Evolutionary conservation across 2,888 invertebrate species (phyloP), one percentile per base, ranked within the genome.

Genomic region (Cheilosia vulpina): DNA sequence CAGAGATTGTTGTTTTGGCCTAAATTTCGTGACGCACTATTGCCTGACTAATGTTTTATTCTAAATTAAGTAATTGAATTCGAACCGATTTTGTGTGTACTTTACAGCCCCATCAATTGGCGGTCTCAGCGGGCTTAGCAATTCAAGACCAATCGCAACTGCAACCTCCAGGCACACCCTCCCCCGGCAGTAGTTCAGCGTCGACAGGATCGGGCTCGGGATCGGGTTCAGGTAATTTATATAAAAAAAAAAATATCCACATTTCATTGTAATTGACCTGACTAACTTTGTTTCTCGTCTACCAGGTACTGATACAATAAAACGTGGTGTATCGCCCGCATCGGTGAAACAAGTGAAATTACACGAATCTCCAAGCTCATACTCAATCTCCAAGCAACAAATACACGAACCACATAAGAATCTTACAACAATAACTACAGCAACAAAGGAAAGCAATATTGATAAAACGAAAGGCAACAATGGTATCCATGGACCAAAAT

Each of bases 141-240:
- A 94, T 90, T 93, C 93, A 93, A 91, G 94, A 93, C 94, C 94
- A 92, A 93, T 94, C 92, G 93, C 94, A 91, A 92, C 92, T 93
- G 92, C 94, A 96, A 91, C 92, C 93, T 92, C 94, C 96, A 90
- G 96, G 96, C 94, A 96, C 92, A 91, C 92, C 96, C 94, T 96
- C 96, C 92, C 96, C 96, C 94, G 96, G 96, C 94, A 96, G 95
- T 94, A 95, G 96, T 93, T 96, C 96, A 90, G 96, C 96, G 89
- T 96, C 96, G 89, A 96, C 96, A 90, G 96, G 96, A 91, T 96
- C 95, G 89, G 96, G 96, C 91, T 96, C 96, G 90, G 96, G 96
- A 89, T 96, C 96, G 89, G 96, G 91, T 89, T 91, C 91, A 89
- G 91, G 91, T 91, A 68, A 47, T 15, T 4, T 19, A 15, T n/a